Evolutionary conservation across 2,888 invertebrate genomes (phyloP), one percentile per base, ranked within the genome.

Genomic region (Protodeltote pygarga): DNA sequence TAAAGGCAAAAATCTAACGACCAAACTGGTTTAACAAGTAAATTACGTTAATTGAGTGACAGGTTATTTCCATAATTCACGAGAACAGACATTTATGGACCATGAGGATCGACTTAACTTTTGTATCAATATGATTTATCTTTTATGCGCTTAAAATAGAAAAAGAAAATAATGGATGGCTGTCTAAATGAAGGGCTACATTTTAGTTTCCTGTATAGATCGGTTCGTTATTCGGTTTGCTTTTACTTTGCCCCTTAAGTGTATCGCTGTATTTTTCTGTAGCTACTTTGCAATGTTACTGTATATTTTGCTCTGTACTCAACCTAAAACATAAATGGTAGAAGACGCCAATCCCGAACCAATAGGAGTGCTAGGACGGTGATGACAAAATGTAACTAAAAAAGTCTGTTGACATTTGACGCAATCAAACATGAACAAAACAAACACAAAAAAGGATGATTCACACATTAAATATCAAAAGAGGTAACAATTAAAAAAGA

Each of bases 41-140:
- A 66, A 59, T 55, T 59, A 63, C 50, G 34, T 47, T 58, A 57
- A 61, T 52, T 51, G 64, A 65, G 55, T 46, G 67, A 41, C 59
- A 49, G 55, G 44, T 49, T 60, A 55, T 28, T 38, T 55, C 59
- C 59, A 65, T 67, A 65, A 46, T 47, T 60, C 59, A 59, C 58
- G 31, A 29, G 33, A 48, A 27, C 29, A 21, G 35, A 44, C 32
- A 45, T 33, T 58, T 24, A 21, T 13, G 31, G 9, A 34, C 20
- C 20, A 10, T 5, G 20, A 11, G 9, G 34, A 27, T 6, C 16
- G 10, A 34, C 11, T 25, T 24, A 8, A 35, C 9, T 27, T 23
- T 35, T 10, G 14, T 20, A 28, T 6, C 5, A 24, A 11, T 25
- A 11, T n/a, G n/a, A n/a, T n/a, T n/a, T n/a, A n/a, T n/a, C n/a